Evolutionary conservation across 2,113 vertebrate genomes (phyloP), one percentile per base, ranked within the genome.

Genomic region (Paramormyrops kingsleyae): DNA sequence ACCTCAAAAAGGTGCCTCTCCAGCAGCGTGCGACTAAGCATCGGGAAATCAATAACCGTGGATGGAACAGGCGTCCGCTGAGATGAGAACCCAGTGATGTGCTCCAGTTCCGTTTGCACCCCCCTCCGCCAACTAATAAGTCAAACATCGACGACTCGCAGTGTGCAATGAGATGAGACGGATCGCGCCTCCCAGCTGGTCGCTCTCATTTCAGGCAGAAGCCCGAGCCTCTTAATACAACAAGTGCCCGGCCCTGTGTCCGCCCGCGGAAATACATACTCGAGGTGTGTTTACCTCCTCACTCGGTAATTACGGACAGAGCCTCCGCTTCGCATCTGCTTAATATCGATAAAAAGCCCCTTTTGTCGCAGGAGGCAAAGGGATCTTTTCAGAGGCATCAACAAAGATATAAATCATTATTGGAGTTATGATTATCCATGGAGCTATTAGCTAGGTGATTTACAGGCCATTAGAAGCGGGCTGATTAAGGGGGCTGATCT

Each of bases 391-490:
- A 92, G 84, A 90, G 89, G 92, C 88, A 88, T 92, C 93, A 93
- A 93, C 93, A 93, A 92, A 91, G 92, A 93, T 92, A 93, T 93
- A 92, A 92, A 93, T 93, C 92, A 92, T 91, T 90, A 92, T 92
- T 91, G 92, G 91, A 92, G 92, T 93, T 93, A 93, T 93, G 92
- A 93, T 93, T 93, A 92, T 93, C 91, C 91, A 83, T 70, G 77
- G 90, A 88, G 70, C 93, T 92, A 93, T 93, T 93, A 93, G 92
- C 89, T 88, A 74, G 89, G 91, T 93, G 93, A 93, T 93, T 92
- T 93, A 93, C 92, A 90, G 91, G 88, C 91, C 91, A 90, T 91
- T 92, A 92, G 89, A 91, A 92, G 92, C 90, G 91, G 91, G 89
- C 92, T 93, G 93, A 93, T 93, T 93, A 93, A 85, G 83, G 89